These are phyloP conservation scores for Rhinopomastus cyanomelas DNA, from an alignment of 2,113 vertebrate genomes.

Conservation along the genomic window DNA sequence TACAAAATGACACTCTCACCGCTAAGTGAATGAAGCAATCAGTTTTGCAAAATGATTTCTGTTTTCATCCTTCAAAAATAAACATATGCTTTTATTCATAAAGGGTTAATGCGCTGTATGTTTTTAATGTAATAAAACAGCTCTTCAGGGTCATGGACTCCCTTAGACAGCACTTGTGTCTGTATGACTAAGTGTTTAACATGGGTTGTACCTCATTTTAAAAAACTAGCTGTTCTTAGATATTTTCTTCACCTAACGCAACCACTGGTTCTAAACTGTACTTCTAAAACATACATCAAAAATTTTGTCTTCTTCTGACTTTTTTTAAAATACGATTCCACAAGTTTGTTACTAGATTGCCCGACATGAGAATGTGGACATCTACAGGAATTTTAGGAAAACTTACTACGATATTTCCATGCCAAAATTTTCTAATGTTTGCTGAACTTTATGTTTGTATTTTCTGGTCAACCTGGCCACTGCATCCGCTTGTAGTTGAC, in stretches of 20 bases:
- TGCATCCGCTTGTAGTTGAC: background rate
- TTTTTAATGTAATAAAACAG: background rate
- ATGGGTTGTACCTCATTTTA: background rate
- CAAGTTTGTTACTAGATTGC: background rate
- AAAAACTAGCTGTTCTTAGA: background rate
- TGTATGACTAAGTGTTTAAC: background rate
- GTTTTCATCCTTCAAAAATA: background rate
- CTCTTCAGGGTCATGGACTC: background rate
- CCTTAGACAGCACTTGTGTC: background rate
- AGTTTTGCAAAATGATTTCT: background rate
- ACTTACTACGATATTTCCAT: background rate
- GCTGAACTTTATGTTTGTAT: background rate
- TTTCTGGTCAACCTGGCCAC: background rate
- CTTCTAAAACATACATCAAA: background rate
- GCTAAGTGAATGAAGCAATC: background rate
- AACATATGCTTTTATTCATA: background rate
- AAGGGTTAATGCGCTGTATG: background rate
- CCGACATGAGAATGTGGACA: background rate
- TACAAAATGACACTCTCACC: background rate
- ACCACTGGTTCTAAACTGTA: background rate
- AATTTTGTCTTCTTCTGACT: background rate
- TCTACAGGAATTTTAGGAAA: background rate
- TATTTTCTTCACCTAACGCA: background rate
- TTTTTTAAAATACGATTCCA: background rate
- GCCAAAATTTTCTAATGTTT: background rate